These are phyloP conservation scores for Schizopygopsis malacanthus DNA, from an alignment of 2,797 vertebrate genomes.

Conservation along the genomic window DNA sequence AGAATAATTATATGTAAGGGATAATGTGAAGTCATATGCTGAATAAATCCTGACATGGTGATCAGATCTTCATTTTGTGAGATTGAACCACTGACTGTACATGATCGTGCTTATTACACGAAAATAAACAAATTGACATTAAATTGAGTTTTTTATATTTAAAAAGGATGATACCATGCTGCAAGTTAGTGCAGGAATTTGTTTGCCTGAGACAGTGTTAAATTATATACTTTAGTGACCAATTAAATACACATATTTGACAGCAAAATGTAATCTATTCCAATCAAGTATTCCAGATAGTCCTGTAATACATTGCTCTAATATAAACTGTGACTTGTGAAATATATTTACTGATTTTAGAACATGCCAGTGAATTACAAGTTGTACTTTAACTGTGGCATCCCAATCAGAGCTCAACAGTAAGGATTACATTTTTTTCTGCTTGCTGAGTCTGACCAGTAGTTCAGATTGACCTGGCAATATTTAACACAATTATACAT, in stretches of 20 bases:
- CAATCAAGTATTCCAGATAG: neutral
- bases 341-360: neutral
- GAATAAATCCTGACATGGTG: neutral
- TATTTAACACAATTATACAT: neutral
- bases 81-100: neutral
- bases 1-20: neutral
- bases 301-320: neutral
- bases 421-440: neutral
- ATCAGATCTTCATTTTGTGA: constrained; percentile 6
- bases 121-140: neutral
- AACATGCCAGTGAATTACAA: neutral
- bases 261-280: neutral
- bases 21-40: neutral
- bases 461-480: neutral
- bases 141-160: neutral
- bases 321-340: neutral
- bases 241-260: neutral
- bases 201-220: neutral
- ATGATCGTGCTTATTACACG: neutral
- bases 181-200: neutral
- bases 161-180: neutral
- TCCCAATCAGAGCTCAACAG: neutral
- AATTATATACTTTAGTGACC: neutral
- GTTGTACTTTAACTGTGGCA: neutral
- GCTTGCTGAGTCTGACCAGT: neutral